phyloP scores from a whole-genome alignment of 1,140 invertebrate species.

The Mamestra configurata region DNA sequence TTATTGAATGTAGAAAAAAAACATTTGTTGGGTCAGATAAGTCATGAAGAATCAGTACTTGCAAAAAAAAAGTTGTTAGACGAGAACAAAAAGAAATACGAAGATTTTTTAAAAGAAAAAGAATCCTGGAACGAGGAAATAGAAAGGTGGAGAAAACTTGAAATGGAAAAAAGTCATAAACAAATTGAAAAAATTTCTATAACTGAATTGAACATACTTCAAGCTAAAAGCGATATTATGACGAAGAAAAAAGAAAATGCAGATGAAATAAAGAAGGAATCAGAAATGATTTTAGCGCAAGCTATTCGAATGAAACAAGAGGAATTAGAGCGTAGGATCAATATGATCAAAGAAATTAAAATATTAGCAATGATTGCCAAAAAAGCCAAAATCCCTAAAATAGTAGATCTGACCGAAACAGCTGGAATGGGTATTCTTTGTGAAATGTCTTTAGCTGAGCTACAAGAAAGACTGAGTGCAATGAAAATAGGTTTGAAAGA shows the following conservation, averaged over 20 bases:
- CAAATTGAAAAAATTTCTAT: slow-evolving; percentile 84
- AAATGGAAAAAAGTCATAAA: slow-evolving; percentile 83
- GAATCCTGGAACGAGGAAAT: slow-evolving; percentile 82
- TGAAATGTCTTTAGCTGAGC: slow-evolving; percentile 89
- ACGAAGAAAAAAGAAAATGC: slow-evolving; percentile 83
- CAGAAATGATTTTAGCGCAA: slow-evolving; percentile 74
- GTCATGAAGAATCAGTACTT: slow-evolving; percentile 88
- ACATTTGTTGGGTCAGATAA: slow-evolving; percentile 88
- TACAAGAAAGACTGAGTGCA: slow-evolving; percentile 85
- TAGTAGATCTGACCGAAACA: slow-evolving; percentile 88
- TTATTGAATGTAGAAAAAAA: slow-evolving; percentile 88
- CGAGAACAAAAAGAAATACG: slow-evolving; percentile 86
- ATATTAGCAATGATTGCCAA: slow-evolving; percentile 83
- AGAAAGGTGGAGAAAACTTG: slow-evolving; percentile 82
- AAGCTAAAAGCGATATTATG: slow-evolving; percentile 81
- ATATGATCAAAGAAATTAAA: slow-evolving; percentile 88
- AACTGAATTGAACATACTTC: slow-evolving; percentile 80
- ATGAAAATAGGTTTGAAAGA: slow-evolving; percentile 85
- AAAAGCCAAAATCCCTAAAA: slow-evolving; percentile 79
- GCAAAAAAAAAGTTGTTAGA: slow-evolving; percentile 85
- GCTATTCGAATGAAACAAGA: slow-evolving; percentile 82
- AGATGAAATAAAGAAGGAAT: slow-evolving; percentile 82
- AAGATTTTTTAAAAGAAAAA: slow-evolving; percentile 86
- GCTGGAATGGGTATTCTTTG: slow-evolving; percentile 87
- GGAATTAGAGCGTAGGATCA: slow-evolving; percentile 84